These are phyloP conservation scores for Leucoraja ocellata DNA, from an alignment of 2,797 vertebrate genomes.

Conservation along the genomic window DNA sequence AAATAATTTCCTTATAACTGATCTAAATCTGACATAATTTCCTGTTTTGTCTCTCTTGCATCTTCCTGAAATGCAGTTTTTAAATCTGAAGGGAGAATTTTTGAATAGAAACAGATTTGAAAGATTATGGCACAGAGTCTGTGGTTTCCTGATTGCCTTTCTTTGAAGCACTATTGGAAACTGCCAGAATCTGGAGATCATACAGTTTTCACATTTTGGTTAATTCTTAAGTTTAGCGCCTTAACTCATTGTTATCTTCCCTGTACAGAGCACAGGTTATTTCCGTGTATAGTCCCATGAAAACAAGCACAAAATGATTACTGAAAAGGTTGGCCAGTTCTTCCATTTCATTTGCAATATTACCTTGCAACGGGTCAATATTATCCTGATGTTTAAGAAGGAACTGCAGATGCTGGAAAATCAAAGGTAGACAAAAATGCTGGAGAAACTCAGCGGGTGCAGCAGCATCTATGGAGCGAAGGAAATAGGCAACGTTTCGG, in stretches of 20 bases:
- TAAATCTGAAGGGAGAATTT: background rate
- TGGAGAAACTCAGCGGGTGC: no score
- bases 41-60: background rate
- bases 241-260: background rate
- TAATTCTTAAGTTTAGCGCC: background rate
- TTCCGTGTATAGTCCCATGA: background rate
- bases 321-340: background rate
- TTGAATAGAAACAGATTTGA: background rate
- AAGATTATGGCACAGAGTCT: background rate
- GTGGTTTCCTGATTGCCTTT: background rate
- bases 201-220: background rate
- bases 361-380: background rate
- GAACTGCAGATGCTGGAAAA: no score
- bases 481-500: no score
- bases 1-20: no score
- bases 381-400: background rate
- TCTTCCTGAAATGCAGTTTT: background rate
- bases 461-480: no score
- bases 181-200: background rate
- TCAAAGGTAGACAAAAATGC: no score
- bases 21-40: background rate
- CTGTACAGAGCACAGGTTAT: background rate
- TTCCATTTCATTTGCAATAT: background rate
- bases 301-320: background rate
- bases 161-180: background rate